Conservation (phyloP, 2,888 invertebrate species). For the Polylopha cassiicola region DNA sequence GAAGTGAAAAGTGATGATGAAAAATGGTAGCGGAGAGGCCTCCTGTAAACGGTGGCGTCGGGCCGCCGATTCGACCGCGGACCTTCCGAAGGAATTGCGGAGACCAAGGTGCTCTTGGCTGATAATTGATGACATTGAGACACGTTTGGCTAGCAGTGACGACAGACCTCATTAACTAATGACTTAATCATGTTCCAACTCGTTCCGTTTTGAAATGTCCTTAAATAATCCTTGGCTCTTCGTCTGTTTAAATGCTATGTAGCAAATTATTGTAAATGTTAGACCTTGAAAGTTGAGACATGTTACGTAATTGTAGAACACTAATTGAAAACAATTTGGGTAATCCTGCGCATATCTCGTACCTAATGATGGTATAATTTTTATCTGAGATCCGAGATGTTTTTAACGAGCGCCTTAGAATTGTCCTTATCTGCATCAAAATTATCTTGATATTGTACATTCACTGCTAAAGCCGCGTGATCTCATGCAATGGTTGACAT, state of each 20-base stretch:
- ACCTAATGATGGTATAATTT: too few relatives aligned
- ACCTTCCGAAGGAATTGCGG: slow-evolving; percentile 77
- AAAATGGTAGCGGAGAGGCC: slow-evolving; percentile 71
- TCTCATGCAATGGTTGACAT: slow-evolving; percentile 8
- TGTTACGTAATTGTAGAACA: too few relatives aligned
- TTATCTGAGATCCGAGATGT: too few relatives aligned
- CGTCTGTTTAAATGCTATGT: too few relatives aligned
- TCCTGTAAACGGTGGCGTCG: slow-evolving; percentile 60
- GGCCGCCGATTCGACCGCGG: slow-evolving; percentile 64
- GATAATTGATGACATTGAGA: slow-evolving; percentile 29
- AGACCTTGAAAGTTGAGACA: too few relatives aligned
- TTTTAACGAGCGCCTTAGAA: slow-evolving; percentile 8
- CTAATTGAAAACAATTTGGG: too few relatives aligned
- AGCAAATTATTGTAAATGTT: too few relatives aligned
- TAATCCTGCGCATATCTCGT: too few relatives aligned
- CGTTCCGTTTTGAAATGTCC: slow-evolving; percentile 18
- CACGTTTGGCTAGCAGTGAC: slow-evolving; percentile 28
- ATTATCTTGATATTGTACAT: slow-evolving; percentile 4
- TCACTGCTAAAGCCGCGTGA: slow-evolving; percentile 6
- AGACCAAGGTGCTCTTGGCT: slow-evolving; percentile 72
- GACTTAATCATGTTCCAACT: slow-evolving; percentile 31
- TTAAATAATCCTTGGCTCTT: too few relatives aligned
- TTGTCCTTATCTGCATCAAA: neutral
- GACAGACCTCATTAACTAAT: slow-evolving; percentile 27
- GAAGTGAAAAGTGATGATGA: slow-evolving; percentile 54